These are phyloP conservation scores for Danio jaintianensis DNA, from an alignment of 2,797 vertebrate species.

Conservation along the genomic window DNA sequence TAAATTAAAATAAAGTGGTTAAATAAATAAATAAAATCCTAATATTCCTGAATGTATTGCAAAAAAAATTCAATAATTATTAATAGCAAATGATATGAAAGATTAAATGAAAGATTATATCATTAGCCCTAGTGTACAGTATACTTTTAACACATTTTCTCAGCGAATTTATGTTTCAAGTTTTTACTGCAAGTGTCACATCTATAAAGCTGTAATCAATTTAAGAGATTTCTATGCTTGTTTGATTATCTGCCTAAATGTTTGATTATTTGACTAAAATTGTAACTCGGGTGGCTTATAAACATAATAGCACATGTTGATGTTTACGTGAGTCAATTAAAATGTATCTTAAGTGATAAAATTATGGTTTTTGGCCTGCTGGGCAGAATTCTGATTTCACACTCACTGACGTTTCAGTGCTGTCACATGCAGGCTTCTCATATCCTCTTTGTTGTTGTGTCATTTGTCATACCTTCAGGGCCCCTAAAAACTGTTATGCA, in stretches of 20 bases:
- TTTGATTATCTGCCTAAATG: not conserved
- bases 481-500: not conserved
- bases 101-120: too few relatives aligned
- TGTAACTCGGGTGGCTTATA: not conserved
- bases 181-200: too few relatives aligned
- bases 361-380: constrained; percentile 12
- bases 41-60: too few relatives aligned
- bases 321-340: not conserved
- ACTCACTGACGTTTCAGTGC: not conserved
- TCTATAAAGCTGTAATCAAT: too few relatives aligned
- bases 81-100: too few relatives aligned
- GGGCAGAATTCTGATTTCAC: constrained; percentile 1
- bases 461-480: not conserved
- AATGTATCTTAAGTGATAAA: not conserved
- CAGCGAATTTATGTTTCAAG: too few relatives aligned
- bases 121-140: too few relatives aligned
- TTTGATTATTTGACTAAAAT: not conserved
- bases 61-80: too few relatives aligned
- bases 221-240: not conserved
- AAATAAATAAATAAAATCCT: too few relatives aligned
- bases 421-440: not conserved
- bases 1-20: too few relatives aligned
- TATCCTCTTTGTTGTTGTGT: constrained; percentile 6
- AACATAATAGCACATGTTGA: not conserved
- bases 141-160: too few relatives aligned